These are phyloP conservation scores for Orthosia gothica DNA, from an alignment of 2,888 invertebrate species.

Conservation along the genomic window DNA sequence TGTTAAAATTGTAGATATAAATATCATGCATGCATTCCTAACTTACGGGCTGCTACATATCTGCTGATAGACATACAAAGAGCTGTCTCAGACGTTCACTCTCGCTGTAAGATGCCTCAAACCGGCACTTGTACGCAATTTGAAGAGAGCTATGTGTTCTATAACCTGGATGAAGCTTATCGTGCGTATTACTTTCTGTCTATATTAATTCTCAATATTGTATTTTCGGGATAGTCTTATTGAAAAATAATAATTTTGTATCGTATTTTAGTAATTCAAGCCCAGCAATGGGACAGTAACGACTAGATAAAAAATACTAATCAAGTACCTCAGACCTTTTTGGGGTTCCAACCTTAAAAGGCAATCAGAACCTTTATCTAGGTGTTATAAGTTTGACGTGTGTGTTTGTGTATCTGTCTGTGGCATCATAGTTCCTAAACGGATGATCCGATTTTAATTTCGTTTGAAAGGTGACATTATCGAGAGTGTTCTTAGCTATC, in stretches of 20 bases:
- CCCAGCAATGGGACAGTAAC: too few relatives aligned
- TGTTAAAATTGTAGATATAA: too few relatives aligned
- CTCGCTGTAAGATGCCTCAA: neutral
- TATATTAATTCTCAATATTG: neutral
- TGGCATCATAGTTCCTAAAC: too few relatives aligned
- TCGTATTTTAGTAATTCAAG: neutral
- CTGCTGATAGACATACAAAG: neutral
- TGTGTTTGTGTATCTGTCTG: too few relatives aligned
- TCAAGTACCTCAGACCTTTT: neutral
- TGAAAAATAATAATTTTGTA: neutral
- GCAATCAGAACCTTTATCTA: neutral
- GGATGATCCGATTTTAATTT: too few relatives aligned
- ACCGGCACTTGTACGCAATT: neutral
- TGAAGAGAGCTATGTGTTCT: conserved; percentile 9
- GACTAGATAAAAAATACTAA: too few relatives aligned
- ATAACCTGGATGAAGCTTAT: neutral
- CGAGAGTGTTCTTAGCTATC: too few relatives aligned
- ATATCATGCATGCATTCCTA: neutral
- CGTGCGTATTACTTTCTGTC: neutral
- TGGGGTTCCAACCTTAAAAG: neutral
- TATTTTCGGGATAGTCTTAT: too few relatives aligned
- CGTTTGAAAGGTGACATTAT: too few relatives aligned
- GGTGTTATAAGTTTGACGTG: too few relatives aligned
- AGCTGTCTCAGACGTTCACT: conserved; percentile 21
- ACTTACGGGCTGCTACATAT: neutral